phyloP scores from a whole-genome alignment of 2,888 invertebrate genomes.

The Slavum lentiscoides region DNA sequence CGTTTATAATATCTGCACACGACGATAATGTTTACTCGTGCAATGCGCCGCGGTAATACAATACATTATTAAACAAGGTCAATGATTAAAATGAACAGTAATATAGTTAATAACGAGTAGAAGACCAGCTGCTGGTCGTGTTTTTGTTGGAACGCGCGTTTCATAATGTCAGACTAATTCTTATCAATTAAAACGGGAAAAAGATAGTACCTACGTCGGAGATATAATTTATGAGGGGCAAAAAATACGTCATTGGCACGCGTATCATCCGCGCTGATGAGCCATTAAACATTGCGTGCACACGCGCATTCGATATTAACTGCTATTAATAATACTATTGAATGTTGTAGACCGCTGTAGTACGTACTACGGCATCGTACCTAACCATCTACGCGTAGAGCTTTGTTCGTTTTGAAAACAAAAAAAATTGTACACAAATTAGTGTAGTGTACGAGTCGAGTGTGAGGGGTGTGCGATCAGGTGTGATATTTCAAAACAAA shows the following conservation, averaged over 20 bases:
- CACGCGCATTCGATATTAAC: no score
- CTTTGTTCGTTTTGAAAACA: no score
- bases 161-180: conserved; percentile 4
- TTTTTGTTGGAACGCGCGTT: background rate
- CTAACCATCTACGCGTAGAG: no score
- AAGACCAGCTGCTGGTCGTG: background rate
- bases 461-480: no score
- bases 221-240: background rate
- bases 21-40: background rate
- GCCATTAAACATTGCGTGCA: no score
- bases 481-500: no score
- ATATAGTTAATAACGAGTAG: background rate
- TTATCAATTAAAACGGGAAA: conserved; percentile 17
- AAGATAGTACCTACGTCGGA: background rate
- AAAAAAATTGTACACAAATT: no score
- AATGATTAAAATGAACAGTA: conserved; percentile 2
- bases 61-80: conserved; percentile 18
- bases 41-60: background rate
- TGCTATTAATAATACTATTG: no score
- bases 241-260: background rate
- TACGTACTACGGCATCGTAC: no score
- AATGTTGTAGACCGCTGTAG: no score
- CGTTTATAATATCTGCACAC: background rate
- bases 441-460: no score
- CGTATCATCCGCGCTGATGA: background rate